Conservation (phyloP, 2,113 vertebrate genomes). For the Ophthalmotilapia sp. region DNA sequence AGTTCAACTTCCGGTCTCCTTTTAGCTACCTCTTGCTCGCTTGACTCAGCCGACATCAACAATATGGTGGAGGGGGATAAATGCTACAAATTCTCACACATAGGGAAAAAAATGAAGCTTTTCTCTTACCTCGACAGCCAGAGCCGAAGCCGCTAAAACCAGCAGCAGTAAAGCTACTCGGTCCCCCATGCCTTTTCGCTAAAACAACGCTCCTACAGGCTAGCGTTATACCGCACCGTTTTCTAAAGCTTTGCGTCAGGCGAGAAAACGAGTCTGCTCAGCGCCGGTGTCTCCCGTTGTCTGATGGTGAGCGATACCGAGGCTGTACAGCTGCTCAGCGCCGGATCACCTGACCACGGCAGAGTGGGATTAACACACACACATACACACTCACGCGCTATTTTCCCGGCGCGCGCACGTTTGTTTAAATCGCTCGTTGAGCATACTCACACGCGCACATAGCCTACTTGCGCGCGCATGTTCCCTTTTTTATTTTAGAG, state of each 20-base stretch:
- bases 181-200: conserved; percentile 54
- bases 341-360: conserved; percentile 67
- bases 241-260: not conserved
- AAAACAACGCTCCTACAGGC: conserved; percentile 14
- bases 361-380: conserved; percentile 8
- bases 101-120: not conserved
- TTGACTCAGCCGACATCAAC: not conserved
- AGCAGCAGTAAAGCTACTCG: conserved; percentile 61
- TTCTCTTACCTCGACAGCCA: conserved; percentile 68
- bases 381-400: not conserved
- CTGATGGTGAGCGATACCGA: conserved; percentile 57
- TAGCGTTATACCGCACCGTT: not conserved
- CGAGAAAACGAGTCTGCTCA: not conserved
- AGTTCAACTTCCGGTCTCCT: not conserved
- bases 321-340: conserved; percentile 64
- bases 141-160: conserved; percentile 43
- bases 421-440: not conserved
- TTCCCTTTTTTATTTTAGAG: not conserved
- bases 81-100: not conserved
- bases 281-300: conserved; percentile 51
- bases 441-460: not conserved
- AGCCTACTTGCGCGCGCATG: not conserved
- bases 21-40: not conserved
- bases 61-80: conserved; percentile 26
- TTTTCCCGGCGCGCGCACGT: not conserved